Evolutionary conservation across 1,140 invertebrate species (phyloP).

Genomic region (Plectrocnemia conspersa): DNA sequence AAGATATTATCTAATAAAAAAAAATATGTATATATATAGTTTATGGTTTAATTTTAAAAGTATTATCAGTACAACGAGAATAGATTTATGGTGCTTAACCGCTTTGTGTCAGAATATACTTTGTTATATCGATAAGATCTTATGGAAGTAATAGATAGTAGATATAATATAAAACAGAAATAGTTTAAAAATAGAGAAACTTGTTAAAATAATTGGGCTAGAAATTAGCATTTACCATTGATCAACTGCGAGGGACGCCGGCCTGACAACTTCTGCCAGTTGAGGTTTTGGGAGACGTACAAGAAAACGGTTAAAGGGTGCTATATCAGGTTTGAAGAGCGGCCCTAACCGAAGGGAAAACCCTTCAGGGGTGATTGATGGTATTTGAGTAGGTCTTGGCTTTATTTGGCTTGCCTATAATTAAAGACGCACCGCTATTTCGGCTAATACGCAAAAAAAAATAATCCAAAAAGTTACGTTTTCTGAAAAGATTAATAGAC

Average conservation of each 20-base stretch:
- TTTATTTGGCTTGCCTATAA: not conserved
- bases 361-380: slow-evolving; percentile 13
- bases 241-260: not conserved
- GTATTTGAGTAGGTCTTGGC: not conserved
- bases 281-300: not conserved
- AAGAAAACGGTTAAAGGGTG: not conserved
- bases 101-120: no score
- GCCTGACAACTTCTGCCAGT: not conserved
- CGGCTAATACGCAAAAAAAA: not conserved
- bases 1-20: no score
- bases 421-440: slow-evolving; percentile 2
- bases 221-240: slow-evolving; percentile 1
- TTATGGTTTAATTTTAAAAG: no score
- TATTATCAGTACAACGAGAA: no score
- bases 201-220: no score
- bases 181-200: no score
- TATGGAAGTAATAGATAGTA: no score
- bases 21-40: no score
- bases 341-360: not conserved
- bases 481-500: no score
- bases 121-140: no score
- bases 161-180: no score
- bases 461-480: not conserved
- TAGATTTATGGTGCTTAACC: no score
- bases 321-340: not conserved